Conservation (phyloP, 2,113 vertebrate genomes). For the Oxyruncus cristatus region DNA sequence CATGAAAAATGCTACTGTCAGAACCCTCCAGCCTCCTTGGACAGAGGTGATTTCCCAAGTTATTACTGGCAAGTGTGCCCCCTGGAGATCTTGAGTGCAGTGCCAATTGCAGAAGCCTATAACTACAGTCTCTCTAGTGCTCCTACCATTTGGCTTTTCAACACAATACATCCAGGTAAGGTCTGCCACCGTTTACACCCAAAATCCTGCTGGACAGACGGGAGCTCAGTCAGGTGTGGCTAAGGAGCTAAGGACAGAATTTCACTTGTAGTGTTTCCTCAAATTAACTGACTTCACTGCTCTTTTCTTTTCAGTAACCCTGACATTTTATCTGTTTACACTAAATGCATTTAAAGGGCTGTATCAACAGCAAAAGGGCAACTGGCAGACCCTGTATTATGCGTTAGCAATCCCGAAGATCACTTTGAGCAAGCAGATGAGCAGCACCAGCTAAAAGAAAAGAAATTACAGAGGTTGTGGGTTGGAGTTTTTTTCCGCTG, state of each 20-base stretch:
- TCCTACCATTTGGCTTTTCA: background rate
- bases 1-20: background rate
- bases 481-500: fast-evolving
- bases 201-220: background rate
- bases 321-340: conserved; percentile 25
- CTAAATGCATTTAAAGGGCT: background rate
- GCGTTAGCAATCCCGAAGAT: background rate
- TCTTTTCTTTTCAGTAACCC: background rate
- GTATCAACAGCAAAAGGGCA: conserved; percentile 12
- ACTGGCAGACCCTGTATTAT: background rate
- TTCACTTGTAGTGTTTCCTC: background rate
- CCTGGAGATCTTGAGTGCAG: background rate
- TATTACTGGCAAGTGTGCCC: background rate
- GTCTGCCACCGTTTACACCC: background rate
- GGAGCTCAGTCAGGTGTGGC: fast-evolving
- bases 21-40: background rate
- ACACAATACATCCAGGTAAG: background rate
- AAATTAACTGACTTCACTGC: background rate
- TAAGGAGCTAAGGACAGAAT: background rate
- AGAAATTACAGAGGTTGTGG: background rate
- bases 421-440: background rate
- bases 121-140: fast-evolving
- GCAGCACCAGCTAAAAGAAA: background rate
- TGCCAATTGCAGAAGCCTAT: background rate
- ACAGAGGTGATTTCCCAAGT: background rate